A percentile compares a stretch with the other conserved stretches of the same genome.
These are phyloP conservation scores for Buphagus erythrorhynchus DNA, from an alignment of 2,797 vertebrate genomes.

Conservation along the genomic window DNA sequence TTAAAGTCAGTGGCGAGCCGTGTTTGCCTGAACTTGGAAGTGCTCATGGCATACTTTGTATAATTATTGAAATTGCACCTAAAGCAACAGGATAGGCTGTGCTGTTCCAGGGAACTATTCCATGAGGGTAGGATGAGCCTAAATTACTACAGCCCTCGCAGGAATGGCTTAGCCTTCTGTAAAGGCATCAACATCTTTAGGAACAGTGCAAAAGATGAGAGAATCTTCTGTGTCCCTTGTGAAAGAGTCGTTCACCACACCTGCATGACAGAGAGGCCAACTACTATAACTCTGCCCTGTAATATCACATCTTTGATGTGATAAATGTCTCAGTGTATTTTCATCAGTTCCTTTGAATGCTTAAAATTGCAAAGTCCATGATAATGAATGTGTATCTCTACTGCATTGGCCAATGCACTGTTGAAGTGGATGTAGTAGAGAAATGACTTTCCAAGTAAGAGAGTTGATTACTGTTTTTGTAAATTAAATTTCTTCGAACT, in stretches of 20 bases:
- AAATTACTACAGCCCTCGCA: background rate
- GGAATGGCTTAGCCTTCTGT: background rate
- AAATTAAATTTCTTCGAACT: background rate
- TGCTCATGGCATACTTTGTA: background rate
- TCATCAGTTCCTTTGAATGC: background rate
- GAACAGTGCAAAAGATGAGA: background rate
- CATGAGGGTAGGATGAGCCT: background rate
- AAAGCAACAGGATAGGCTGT: background rate
- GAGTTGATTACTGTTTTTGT: background rate
- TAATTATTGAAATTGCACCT: background rate
- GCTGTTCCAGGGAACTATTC: background rate
- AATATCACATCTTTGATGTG: background rate
- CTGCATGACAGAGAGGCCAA: background rate
- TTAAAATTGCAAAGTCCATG: background rate
- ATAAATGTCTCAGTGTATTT: background rate
- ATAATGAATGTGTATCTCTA: background rate
- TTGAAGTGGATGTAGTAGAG: background rate
- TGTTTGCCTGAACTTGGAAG: background rate
- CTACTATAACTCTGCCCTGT: background rate
- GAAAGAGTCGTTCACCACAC: background rate
- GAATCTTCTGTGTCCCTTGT: background rate
- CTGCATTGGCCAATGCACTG: background rate
- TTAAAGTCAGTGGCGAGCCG: background rate
- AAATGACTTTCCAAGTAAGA: background rate
- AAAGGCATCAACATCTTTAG: background rate